phyloP scores from a whole-genome alignment of 2,797 vertebrate genomes.

The Remorina albescens region DNA sequence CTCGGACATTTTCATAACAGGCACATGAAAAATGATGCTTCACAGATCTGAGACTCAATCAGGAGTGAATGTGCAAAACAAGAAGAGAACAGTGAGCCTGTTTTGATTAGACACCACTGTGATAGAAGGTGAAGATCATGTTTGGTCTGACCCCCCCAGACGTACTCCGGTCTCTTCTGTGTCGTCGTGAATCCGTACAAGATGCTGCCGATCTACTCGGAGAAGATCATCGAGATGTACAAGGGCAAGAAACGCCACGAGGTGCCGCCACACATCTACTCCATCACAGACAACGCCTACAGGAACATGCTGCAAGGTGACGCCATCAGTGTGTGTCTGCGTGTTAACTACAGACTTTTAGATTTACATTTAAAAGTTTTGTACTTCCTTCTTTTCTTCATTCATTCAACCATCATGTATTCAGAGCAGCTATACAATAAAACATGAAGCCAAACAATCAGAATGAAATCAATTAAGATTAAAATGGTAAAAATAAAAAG shows the following conservation, averaged over 20 bases:
- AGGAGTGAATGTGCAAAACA: no score
- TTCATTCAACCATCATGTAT: neutral
- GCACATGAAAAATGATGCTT: no score
- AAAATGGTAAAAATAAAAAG: no score
- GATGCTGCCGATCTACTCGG: constrained; percentile 96
- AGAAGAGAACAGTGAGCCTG: no score
- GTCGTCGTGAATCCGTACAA: constrained; percentile 98
- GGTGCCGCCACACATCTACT: constrained; percentile 97
- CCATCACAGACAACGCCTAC: constrained; percentile 97
- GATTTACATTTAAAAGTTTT: neutral
- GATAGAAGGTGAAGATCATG: no score
- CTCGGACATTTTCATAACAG: no score
- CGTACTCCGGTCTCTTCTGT: constrained; percentile 97
- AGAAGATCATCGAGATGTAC: constrained; percentile 98
- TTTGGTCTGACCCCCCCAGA: constrained; percentile 84
- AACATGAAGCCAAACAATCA: no score
- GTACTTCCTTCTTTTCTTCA: neutral
- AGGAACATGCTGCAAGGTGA: constrained; percentile 98
- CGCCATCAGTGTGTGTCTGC: neutral
- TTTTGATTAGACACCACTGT: no score
- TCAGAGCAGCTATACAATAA: no score
- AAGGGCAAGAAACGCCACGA: constrained; percentile 98
- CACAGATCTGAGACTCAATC: no score
- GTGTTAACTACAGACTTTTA: no score
- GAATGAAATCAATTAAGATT: no score